Evolutionary conservation across 2,888 invertebrate species (phyloP).

Genomic region (Limnephilus rhombicus): DNA sequence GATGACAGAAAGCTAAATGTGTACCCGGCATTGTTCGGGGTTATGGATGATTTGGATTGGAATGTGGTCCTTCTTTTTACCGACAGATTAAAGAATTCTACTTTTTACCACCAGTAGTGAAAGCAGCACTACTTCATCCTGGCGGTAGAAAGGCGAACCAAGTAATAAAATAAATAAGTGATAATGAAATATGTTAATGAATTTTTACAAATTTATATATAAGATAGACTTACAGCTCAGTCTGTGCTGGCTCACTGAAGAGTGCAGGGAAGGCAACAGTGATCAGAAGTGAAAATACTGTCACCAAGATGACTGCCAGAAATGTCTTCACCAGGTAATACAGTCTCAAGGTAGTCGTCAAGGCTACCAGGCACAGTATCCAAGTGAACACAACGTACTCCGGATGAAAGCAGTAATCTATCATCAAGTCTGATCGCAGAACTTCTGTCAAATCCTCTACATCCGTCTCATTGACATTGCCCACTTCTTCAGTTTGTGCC

Average conservation of each 20-base stretch:
- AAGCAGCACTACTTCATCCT: too few species aligned
- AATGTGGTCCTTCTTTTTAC: too few species aligned
- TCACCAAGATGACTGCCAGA: conserved; percentile 86
- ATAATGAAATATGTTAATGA: too few species aligned
- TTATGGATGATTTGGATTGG: too few species aligned
- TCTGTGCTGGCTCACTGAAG: conserved; percentile 71
- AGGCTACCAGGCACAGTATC: conserved; percentile 93
- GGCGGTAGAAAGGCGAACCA: too few species aligned
- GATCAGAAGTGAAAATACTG: conserved; percentile 86
- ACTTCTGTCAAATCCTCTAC: background rate
- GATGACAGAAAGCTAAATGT: too few species aligned
- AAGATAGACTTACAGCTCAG: conserved; percentile 71
- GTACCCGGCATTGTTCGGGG: too few species aligned
- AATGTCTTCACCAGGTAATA: conserved; percentile 92
- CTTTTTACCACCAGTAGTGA: too few species aligned
- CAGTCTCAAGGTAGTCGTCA: conserved; percentile 94
- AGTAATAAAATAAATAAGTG: too few species aligned
- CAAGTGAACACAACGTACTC: conserved; percentile 97
- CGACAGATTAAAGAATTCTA: too few species aligned
- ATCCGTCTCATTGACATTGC: background rate
- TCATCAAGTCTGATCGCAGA: background rate
- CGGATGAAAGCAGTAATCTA: conserved; percentile 79
- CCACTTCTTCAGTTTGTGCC: background rate
- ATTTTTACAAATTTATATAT: too few species aligned
- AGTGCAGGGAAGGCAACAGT: conserved; percentile 78